phyloP scores from a whole-genome alignment of 2,888 invertebrate genomes.

The Fabriciana adippe region DNA sequence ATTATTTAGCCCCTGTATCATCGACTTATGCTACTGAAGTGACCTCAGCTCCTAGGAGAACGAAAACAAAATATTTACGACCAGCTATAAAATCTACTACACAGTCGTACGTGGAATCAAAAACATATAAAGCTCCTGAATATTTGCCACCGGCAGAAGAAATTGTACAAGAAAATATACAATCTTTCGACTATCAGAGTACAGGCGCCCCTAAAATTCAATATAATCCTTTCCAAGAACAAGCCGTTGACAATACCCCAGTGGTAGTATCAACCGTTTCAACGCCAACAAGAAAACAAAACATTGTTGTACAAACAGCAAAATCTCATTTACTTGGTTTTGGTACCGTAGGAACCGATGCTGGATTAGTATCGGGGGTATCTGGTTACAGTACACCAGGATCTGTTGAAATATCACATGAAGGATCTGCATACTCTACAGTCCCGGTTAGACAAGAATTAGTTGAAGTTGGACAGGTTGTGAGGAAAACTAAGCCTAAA shows the following conservation, averaged over 20 bases:
- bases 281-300: conserved; percentile 62
- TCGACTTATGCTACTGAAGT: conserved; percentile 51
- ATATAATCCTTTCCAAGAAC: conserved; percentile 64
- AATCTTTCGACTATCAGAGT: conserved; percentile 57
- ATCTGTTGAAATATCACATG: conserved; percentile 40
- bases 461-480: conserved; percentile 63
- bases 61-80: conserved; percentile 47
- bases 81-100: conserved; percentile 56
- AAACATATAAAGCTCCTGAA: conserved; percentile 55
- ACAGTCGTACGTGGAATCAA: conserved; percentile 53
- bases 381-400: conserved; percentile 60
- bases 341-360: conserved; percentile 73
- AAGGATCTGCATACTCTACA: conserved; percentile 51
- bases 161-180: conserved; percentile 51
- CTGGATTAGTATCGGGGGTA: conserved; percentile 63
- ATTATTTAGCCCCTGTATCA: conserved; percentile 43
- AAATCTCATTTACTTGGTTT: conserved; percentile 73
- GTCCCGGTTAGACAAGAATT: conserved; percentile 64
- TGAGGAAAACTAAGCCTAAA: conserved; percentile 70
- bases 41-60: conserved; percentile 41
- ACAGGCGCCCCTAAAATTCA: conserved; percentile 50
- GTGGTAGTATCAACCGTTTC: conserved; percentile 47
- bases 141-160: conserved; percentile 54
- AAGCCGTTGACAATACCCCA: conserved; percentile 44
- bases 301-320: conserved; percentile 70